These are phyloP conservation scores for Nemoura dubitans DNA, from an alignment of 2,888 invertebrate genomes.

Conservation along the genomic window DNA sequence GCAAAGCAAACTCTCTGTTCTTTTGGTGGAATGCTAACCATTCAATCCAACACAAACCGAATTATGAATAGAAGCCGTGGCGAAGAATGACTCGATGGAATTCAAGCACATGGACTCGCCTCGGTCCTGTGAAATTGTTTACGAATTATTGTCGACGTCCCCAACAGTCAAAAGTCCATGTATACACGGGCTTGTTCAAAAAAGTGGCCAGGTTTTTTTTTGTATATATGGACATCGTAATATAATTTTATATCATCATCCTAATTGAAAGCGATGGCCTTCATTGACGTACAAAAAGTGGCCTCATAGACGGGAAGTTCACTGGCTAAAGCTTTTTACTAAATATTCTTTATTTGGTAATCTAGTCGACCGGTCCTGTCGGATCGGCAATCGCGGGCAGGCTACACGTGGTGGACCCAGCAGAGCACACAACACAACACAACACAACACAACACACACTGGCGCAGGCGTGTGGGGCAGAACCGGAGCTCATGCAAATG, in stretches of 20 bases:
- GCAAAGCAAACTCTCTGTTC: background rate
- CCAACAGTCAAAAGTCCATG: too few relatives aligned
- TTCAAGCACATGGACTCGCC: background rate
- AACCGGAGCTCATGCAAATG: slow-evolving; percentile 39
- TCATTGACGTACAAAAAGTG: slow-evolving; percentile 35
- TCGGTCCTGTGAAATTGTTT: background rate
- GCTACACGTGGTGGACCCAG: too few relatives aligned
- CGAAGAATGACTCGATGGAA: slow-evolving; percentile 10
- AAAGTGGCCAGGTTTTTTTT: background rate
- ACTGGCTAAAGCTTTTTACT: slow-evolving; percentile 22
- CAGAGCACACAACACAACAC: too few relatives aligned
- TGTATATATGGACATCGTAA: too few relatives aligned
- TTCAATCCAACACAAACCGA: slow-evolving; percentile 9
- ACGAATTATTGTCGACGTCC: too few relatives aligned
- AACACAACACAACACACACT: too few relatives aligned
- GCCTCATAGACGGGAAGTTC: slow-evolving; percentile 29
- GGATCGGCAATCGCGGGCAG: background rate
- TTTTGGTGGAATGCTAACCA: slow-evolving; percentile 30
- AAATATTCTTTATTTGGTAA: slow-evolving; percentile 38
- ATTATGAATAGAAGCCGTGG: background rate
- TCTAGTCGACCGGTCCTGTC: slow-evolving; percentile 13
- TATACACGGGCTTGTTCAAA: background rate
- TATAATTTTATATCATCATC: background rate
- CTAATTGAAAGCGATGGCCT: slow-evolving; percentile 16
- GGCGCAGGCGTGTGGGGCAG: background rate